A percentile compares a stretch with the other conserved stretches of the same genome.
Evolutionary conservation across 2,797 vertebrate genomes (phyloP).

Genomic region (Tinamus major): DNA sequence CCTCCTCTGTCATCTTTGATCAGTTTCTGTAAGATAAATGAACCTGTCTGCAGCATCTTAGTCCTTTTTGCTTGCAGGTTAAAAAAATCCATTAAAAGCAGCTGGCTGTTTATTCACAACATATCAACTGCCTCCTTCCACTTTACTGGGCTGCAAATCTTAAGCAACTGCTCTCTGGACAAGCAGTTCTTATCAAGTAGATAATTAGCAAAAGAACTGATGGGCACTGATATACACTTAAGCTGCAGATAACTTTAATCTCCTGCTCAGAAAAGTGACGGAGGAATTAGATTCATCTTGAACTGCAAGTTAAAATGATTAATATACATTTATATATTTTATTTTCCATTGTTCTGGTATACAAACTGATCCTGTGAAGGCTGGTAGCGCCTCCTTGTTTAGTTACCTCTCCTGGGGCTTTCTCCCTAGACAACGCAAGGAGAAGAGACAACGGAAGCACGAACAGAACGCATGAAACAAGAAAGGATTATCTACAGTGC

Average conservation of each 20-base stretch:
- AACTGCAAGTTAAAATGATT: background rate
- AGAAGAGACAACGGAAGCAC: slow-evolving; percentile 78
- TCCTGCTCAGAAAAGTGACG: background rate
- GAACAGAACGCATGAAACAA: slow-evolving; percentile 81
- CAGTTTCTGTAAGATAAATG: background rate
- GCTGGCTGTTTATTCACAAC: background rate
- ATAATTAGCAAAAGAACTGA: background rate
- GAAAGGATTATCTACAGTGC: slow-evolving; percentile 77
- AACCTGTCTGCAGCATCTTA: background rate
- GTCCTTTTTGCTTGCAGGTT: background rate
- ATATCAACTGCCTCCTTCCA: background rate
- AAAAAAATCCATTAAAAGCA: background rate
- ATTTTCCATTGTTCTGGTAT: background rate
- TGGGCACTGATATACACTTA: background rate
- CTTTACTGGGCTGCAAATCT: background rate
- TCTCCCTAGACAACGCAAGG: slow-evolving; percentile 60
- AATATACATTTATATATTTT: background rate
- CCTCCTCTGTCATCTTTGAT: background rate
- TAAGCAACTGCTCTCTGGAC: background rate
- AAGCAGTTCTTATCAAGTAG: background rate
- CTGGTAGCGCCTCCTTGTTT: background rate
- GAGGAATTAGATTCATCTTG: background rate
- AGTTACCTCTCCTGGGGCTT: slow-evolving; percentile 31
- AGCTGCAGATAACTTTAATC: background rate
- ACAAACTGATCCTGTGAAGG: background rate